Conservation (phyloP, 1,140 invertebrate species). For the Archivesica marissinica region DNA sequence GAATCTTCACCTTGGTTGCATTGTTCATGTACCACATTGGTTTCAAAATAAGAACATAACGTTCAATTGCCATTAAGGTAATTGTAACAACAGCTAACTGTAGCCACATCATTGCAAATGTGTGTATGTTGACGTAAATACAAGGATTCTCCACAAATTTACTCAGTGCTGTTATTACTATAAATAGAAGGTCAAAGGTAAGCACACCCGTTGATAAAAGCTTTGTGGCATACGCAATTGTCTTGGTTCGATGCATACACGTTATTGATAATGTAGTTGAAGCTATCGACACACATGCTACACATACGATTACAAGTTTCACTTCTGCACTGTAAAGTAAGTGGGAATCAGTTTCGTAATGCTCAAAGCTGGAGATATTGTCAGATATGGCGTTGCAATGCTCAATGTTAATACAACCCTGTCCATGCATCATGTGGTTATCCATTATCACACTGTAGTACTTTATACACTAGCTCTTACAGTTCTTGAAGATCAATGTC, state of each 20-base stretch:
- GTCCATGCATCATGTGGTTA: too few relatives aligned
- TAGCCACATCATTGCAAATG: not conserved
- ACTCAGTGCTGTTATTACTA: not conserved
- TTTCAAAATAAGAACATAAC: not conserved
- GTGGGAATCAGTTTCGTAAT: too few relatives aligned
- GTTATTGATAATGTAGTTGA: not conserved
- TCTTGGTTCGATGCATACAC: not conserved
- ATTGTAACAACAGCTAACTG: constrained; percentile 2
- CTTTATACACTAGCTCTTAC: too few relatives aligned
- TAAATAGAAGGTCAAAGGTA: not conserved
- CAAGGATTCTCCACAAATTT: not conserved
- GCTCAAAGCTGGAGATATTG: too few relatives aligned
- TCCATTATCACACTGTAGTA: too few relatives aligned
- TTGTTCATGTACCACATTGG: constrained; percentile 3
- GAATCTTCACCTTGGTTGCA: not conserved
- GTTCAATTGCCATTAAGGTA: constrained; percentile 3
- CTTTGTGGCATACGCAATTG: not conserved
- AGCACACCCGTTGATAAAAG: constrained; percentile 9
- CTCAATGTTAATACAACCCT: too few relatives aligned
- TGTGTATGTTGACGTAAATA: not conserved
- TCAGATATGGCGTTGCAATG: too few relatives aligned
- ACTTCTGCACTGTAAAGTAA: not conserved
- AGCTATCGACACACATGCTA: not conserved
- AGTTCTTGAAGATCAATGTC: too few relatives aligned
- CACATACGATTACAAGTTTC: not conserved